Base-by-base conservation (phyloP, 2,888 invertebrate species). In the Terebella lapidaria region DNA sequence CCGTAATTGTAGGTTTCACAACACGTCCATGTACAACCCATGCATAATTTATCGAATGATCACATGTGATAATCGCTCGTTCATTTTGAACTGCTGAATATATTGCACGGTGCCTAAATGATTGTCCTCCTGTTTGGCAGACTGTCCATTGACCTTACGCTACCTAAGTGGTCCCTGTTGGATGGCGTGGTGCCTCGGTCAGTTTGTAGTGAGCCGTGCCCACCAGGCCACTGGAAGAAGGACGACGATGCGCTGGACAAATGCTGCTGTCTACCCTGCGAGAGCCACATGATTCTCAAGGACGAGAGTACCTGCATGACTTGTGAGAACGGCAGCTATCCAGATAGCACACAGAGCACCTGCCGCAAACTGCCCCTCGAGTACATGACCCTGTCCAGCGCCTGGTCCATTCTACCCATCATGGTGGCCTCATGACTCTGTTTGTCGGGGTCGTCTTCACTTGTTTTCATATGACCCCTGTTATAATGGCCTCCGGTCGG, bases 401-500 rank as follows among this genome's bases (percentile, higher is more conserved):
- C 87, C 25, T 88, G 88, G 88, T 87, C 86, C 63, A 77, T 88
- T 18, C 84, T 87, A 2, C 88, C 88, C 1, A 81, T 87, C 15
- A 78, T 83, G 15, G 87, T 87, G 72, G 84, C 87, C 18, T 79
- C 84, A 0, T 83, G 66, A 86, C 87, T 1, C 73, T 85, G 46
- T 85, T 87, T 73, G 86, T 87, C 2, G 81, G 85, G n/a, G 82
- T 83, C 51, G 86, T 88, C 3, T 88, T 89, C 76, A 82, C 88
- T 51, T 83, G 84, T 72, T 85, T 77, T 74, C 83, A 82, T 68
- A 81, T 82, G 54, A 89, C 89, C 0, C 89, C 89, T 0, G 84
- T 89, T 35, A 88, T 89, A 63, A 89, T 89, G 85, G 90, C 90
- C 1, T 88, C 88, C 0, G 89, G 89, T 0, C 82, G 89, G 15